Percentiles rank a stretch among this genome's conserved stretches.
These are phyloP conservation scores for Paramuricea clavata DNA, from an alignment of 92 coral and sea anemone species.

Conservation along the genomic window DNA sequence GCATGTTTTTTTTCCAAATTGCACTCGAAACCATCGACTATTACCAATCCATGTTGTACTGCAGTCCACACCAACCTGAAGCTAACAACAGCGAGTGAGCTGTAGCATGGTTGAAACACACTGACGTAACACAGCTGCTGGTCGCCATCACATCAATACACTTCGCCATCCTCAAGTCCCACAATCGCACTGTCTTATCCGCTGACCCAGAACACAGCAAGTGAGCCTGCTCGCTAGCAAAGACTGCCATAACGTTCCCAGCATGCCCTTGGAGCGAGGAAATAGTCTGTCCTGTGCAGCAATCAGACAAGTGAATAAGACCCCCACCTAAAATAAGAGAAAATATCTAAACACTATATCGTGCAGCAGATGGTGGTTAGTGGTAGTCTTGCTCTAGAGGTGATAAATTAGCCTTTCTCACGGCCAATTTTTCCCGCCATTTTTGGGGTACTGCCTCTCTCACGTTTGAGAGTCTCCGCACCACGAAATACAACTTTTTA, in stretches of 20 bases:
- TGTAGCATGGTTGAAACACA: conserved; percentile 82
- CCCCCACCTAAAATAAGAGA: conserved; percentile 88
- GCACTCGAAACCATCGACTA: background rate
- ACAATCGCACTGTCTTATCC: conserved; percentile 92
- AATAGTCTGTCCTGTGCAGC: conserved; percentile 88
- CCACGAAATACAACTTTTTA: too few relatives aligned
- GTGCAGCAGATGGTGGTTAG: too few relatives aligned
- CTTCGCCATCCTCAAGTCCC: conserved; percentile 94
- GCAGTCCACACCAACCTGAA: conserved; percentile 72
- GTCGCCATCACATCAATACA: conserved; percentile 93
- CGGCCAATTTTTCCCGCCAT: too few relatives aligned
- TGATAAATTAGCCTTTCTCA: too few relatives aligned
- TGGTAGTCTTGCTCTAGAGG: too few relatives aligned
- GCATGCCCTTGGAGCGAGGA: conserved; percentile 90
- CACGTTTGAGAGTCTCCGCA: too few relatives aligned
- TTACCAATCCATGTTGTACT: background rate
- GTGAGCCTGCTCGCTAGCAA: conserved; percentile 84
- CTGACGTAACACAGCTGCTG: conserved; percentile 95
- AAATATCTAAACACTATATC: too few relatives aligned
- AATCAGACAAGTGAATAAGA: conserved; percentile 85
- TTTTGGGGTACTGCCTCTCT: too few relatives aligned
- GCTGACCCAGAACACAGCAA: conserved; percentile 97
- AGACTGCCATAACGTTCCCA: conserved; percentile 89
- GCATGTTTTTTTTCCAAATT: too few relatives aligned
- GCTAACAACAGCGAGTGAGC: conserved; percentile 68